Evolutionary conservation across 2,888 invertebrate genomes (phyloP).

Genomic region (Drosophila cognata): DNA sequence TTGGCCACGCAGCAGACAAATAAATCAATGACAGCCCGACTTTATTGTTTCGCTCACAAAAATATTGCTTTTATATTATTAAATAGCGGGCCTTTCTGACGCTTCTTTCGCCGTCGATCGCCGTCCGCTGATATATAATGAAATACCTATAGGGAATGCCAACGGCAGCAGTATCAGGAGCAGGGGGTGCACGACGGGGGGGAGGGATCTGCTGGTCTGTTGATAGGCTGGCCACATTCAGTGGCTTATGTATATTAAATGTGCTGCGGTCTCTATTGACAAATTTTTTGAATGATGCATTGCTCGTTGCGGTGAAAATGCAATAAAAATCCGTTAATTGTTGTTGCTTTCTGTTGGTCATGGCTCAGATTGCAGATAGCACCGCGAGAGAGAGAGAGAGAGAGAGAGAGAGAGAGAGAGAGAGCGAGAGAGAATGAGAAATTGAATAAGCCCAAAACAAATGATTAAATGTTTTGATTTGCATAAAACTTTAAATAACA

Average conservation of each 20-base stretch:
- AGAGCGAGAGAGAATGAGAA: background rate
- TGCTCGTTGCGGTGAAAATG: slow-evolving; percentile 61
- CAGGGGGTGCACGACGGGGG: background rate
- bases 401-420: background rate
- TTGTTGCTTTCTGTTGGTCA: slow-evolving; percentile 56
- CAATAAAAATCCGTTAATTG: slow-evolving; percentile 72
- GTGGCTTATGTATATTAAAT: slow-evolving; percentile 64
- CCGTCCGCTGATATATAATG: slow-evolving; percentile 71
- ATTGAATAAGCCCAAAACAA: background rate
- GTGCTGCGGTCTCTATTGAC: slow-evolving; percentile 76
- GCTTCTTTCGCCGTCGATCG: slow-evolving; percentile 52
- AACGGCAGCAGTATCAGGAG: slow-evolving; percentile 3
- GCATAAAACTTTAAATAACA: background rate
- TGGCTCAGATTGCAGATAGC: slow-evolving; percentile 28
- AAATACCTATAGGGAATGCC: slow-evolving; percentile 74
- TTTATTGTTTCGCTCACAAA: slow-evolving; percentile 83
- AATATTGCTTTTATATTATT: slow-evolving; percentile 80
- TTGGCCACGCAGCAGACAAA: slow-evolving; percentile 79
- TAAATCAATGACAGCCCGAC: slow-evolving; percentile 83
- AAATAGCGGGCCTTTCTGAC: slow-evolving; percentile 53
- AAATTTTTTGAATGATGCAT: slow-evolving; percentile 77
- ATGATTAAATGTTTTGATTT: background rate
- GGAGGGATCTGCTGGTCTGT: slow-evolving; percentile 13
- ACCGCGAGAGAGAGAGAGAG: background rate
- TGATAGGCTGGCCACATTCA: slow-evolving; percentile 42